phyloP scores from a whole-genome alignment of 2,888 invertebrate species.

The Calliopum simillimum region DNA sequence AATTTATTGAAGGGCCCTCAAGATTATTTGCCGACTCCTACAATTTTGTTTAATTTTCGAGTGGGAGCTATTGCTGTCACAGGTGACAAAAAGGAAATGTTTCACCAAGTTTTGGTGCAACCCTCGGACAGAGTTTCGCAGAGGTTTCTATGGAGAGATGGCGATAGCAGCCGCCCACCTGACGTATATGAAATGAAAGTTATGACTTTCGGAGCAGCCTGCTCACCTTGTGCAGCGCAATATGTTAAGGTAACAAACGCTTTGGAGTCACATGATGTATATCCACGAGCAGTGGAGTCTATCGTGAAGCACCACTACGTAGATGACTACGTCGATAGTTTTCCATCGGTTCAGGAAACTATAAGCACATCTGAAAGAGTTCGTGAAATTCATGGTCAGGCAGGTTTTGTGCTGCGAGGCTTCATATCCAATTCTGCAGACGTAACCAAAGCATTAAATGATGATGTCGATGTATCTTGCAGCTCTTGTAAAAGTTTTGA shows the following conservation, averaged over 20 bases:
- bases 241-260: conserved; percentile 37
- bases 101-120: conserved; percentile 30
- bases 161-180: not conserved
- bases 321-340: conserved; percentile 30
- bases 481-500: not conserved
- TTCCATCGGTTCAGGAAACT: not conserved
- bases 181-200: conserved; percentile 39
- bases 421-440: not conserved
- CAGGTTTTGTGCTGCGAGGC: conserved; percentile 10
- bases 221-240: conserved; percentile 26
- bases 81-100: conserved; percentile 49
- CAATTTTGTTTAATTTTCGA: conserved; percentile 57
- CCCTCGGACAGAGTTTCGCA: conserved; percentile 48
- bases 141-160: conserved; percentile 51
- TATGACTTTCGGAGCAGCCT: conserved; percentile 31
- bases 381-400: conserved; percentile 31
- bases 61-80: conserved; percentile 52
- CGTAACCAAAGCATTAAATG: too few species aligned
- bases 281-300: conserved; percentile 33
- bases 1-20: conserved; percentile 54
- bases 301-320: conserved; percentile 31
- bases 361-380: conserved; percentile 24
- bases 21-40: conserved; percentile 36
- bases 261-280: conserved; percentile 16
- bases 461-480: too few species aligned